Evolutionary conservation across 2,888 invertebrate species (phyloP), one percentile per base, ranked within the genome.

Genomic region (Sipha maydis): DNA sequence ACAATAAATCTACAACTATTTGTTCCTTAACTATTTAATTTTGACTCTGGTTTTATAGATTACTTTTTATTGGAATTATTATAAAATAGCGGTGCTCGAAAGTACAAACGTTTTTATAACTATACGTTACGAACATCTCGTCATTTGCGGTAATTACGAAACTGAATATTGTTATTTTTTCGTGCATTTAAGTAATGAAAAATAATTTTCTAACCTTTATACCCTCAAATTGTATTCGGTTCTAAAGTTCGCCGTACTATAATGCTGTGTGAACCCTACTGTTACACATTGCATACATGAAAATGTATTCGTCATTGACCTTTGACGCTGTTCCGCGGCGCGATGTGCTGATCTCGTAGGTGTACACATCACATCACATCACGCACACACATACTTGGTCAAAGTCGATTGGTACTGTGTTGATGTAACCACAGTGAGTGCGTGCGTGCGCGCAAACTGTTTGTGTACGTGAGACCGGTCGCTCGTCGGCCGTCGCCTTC

Each of bases 291-390:
- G 17, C 25, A 61, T 76, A 76, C 56, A 76, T 61, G 56, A 83
- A 84, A 85, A 79, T 54, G 79, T 79, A 56, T 79, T 86, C 79
- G 79, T 79, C 86, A 79, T 86, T 73, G 86, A 86, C 86, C 86
- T 86, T 86, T 86, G 78, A 67, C 85, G 31, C 14, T 77, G 28
- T 14, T 19, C 31, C 69, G 9, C 69, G 25, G 41, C 8, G 41
- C 41, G 54, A 67, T 76, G 31, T 67, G n/a, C 38, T 38, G 54
- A 86, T 85, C 75, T 84, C 48, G 73, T 78, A 79, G 71, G 86
- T 19, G 78, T n/a, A 56, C 19, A 31, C 54, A 31, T 77, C 14
- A 48, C 48, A 41, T 8, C 41, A 75, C 38, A 75, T n/a, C 31
- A 78, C 25, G 54, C 54, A 67, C 56, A 75, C 73, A 5, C n/a